These are phyloP conservation scores for Collichthys lucidus DNA, from an alignment of 2,113 vertebrate genomes.

Conservation along the genomic window DNA sequence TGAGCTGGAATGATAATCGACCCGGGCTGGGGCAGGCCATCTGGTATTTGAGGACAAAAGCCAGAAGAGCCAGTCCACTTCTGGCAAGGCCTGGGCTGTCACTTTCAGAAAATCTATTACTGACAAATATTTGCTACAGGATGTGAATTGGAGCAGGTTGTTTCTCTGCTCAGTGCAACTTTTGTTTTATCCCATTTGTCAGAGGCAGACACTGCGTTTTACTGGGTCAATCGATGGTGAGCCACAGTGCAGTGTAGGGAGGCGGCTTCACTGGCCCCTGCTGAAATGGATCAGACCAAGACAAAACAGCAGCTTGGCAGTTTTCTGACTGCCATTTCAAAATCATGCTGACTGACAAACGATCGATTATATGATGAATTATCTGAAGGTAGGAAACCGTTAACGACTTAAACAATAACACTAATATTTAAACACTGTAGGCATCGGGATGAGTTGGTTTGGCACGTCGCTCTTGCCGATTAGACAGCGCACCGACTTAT, in stretches of 20 bases:
- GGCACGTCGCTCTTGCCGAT: not conserved
- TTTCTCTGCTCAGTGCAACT: not conserved
- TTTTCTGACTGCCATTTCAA: conserved; percentile 18
- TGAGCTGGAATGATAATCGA: conserved; percentile 60
- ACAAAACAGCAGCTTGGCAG: conserved; percentile 30
- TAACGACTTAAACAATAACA: not conserved
- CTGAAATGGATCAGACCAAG: conserved; percentile 50
- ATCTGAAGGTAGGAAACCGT: conserved; percentile 64
- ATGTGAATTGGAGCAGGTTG: conserved; percentile 11
- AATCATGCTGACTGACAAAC: conserved; percentile 37
- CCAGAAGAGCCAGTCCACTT: conserved; percentile 59
- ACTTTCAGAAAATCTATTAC: conserved; percentile 9
- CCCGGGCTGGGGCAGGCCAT: conserved; percentile 55
- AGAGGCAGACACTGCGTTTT: not conserved
- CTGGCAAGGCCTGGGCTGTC: not conserved
- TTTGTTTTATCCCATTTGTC: not conserved
- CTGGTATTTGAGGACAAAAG: conserved; percentile 64
- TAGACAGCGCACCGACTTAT: conserved; percentile 1
- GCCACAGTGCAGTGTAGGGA: not conserved
- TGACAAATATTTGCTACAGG: conserved; percentile 14
- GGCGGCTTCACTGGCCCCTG: not conserved
- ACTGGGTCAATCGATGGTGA: not conserved
- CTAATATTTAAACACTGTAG: not conserved
- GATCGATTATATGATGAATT: conserved; percentile 66
- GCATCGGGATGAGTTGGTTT: not conserved